These are phyloP conservation scores for Haemorhous mexicanus DNA, from an alignment of 2,113 vertebrate genomes.

Conservation along the genomic window DNA sequence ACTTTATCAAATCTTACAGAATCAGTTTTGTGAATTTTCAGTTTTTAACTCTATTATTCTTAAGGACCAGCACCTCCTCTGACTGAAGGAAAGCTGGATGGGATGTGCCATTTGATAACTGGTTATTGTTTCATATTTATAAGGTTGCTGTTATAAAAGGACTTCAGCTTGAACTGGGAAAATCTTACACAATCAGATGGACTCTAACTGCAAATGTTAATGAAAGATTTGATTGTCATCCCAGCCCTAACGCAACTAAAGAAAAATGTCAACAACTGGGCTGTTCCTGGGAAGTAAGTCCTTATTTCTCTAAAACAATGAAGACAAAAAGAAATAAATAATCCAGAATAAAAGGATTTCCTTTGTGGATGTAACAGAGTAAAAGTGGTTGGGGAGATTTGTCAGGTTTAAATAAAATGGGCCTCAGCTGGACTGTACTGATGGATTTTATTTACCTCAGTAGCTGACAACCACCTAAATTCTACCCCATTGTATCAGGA, in stretches of 20 bases:
- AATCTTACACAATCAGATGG: conserved; percentile 60
- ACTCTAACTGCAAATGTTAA: rapidly evolving
- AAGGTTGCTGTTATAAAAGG: conserved; percentile 62
- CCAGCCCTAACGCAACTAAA: not conserved
- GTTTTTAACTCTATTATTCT: not conserved
- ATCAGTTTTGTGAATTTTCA: not conserved
- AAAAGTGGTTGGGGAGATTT: not conserved
- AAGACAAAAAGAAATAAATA: rapidly evolving
- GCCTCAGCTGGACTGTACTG: not conserved
- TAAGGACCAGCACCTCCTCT: not conserved
- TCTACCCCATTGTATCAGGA: not conserved
- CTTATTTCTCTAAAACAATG: not conserved
- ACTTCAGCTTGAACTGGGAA: conserved; percentile 58
- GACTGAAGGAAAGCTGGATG: not conserved
- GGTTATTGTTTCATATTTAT: not conserved
- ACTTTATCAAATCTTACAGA: not conserved
- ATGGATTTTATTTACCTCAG: not conserved
- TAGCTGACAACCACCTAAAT: not conserved
- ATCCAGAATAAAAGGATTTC: not conserved
- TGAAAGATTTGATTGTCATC: conserved; percentile 66
- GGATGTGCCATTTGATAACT: not conserved
- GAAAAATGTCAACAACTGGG: conserved; percentile 14
- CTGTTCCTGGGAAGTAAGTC: conserved; percentile 64
- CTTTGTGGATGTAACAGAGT: not conserved
- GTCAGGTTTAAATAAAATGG: not conserved